These are phyloP conservation scores for Peromyscus attwateri DNA, from an alignment of 2,797 vertebrate genomes.

Conservation along the genomic window DNA sequence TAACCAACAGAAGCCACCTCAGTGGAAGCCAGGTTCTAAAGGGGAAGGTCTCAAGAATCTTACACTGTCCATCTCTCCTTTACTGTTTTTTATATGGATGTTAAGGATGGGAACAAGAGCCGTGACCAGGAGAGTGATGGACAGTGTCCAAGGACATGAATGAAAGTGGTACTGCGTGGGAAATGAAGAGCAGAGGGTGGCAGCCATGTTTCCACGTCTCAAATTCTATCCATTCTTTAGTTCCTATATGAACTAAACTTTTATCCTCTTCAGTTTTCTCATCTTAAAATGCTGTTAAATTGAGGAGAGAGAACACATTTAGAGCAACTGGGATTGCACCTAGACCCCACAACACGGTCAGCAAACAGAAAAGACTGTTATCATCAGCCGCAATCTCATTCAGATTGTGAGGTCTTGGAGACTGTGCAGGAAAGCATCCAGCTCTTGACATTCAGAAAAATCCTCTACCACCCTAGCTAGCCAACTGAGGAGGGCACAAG, in stretches of 20 bases:
- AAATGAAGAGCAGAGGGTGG: not conserved
- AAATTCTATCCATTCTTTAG: not conserved
- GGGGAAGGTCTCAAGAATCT: not conserved
- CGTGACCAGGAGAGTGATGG: not conserved
- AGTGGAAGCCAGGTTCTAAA: not conserved
- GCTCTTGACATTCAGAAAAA: not conserved
- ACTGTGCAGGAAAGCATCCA: not conserved
- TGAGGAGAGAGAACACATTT: not conserved
- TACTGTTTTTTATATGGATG: not conserved
- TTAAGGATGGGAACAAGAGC: not conserved
- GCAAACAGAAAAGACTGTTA: not conserved
- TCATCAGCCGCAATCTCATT: not conserved
- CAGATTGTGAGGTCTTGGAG: not conserved
- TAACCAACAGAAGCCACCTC: not conserved
- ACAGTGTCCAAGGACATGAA: not conserved
- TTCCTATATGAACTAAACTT: not conserved
- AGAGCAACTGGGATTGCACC: not conserved
- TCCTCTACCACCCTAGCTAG: no score
- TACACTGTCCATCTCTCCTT: no score
- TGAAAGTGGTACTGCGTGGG: not conserved
- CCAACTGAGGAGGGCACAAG: not conserved
- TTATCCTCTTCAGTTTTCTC: not conserved
- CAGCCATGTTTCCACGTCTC: not conserved
- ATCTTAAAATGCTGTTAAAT: slow-evolving; percentile 12
- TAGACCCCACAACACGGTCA: not conserved